Evolutionary conservation across 2,113 vertebrate species (phyloP).

Genomic region (Calcarius ornatus): DNA sequence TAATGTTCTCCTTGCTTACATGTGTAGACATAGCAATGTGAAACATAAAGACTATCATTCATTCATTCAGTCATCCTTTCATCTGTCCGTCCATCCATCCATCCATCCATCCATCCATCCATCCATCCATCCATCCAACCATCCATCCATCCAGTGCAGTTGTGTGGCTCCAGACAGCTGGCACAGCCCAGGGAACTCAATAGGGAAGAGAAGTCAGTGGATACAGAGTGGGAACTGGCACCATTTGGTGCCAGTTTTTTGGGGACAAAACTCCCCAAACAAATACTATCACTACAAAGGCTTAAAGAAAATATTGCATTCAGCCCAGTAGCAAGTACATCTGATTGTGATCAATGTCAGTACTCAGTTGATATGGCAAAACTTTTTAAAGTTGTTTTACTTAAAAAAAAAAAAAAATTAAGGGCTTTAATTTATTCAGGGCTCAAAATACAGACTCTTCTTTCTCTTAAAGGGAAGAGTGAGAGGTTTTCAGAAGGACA

Average conservation of each 20-base stretch:
- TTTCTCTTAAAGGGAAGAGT: not conserved
- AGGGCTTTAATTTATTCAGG: not conserved
- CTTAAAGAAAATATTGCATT: not conserved
- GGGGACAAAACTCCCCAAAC: not conserved
- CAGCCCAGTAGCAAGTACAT: not conserved
- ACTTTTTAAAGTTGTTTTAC: not conserved
- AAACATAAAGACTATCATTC: not conserved
- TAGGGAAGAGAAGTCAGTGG: not conserved
- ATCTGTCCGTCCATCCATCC: not conserved
- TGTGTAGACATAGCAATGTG: not conserved
- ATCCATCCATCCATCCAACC: no score
- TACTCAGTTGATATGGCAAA: not conserved
- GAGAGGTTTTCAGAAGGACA: not conserved
- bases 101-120: not conserved
- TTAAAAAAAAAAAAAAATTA: not conserved
- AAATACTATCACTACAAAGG: not conserved
- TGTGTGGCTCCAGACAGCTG: rapidly evolving
- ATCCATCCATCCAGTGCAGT: not conserved
- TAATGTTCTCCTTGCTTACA: not conserved
- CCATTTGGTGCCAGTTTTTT: no score
- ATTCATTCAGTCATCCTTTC: no score
- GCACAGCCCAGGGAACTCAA: not conserved
- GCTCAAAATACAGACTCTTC: not conserved
- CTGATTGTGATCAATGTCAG: not conserved
- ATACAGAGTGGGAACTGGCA: not conserved